phyloP scores from a whole-genome alignment of 2,113 vertebrate species.

The human (Homo sapiens) region DNA sequence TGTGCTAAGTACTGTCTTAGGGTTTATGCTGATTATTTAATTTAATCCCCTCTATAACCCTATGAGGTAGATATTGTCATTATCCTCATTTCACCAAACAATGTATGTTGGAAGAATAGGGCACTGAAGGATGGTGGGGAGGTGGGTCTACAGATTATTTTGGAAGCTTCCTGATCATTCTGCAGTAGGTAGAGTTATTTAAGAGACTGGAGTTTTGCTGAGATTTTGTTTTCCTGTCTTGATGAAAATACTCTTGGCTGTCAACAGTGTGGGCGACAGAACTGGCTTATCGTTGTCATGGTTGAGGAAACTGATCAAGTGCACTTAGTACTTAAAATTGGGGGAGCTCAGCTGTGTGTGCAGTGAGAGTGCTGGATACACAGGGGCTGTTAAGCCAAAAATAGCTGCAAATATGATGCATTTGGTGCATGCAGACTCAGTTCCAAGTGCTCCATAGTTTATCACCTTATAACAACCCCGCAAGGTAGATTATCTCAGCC shows the following conservation, averaged over 20 bases:
- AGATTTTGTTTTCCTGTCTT: background rate
- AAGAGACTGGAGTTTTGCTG: background rate
- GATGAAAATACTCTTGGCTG: background rate
- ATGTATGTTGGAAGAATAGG: background rate
- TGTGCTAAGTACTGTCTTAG: background rate
- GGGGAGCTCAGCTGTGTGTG: background rate
- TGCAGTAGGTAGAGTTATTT: background rate
- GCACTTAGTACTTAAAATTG: background rate
- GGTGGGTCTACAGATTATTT: background rate
- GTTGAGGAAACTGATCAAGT: background rate
- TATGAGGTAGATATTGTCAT: background rate
- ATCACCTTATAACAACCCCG: background rate
- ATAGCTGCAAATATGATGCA: background rate
- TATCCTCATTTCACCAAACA: background rate
- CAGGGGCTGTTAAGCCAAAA: background rate
- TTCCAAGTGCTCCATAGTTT: background rate
- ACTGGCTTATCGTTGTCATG: background rate
- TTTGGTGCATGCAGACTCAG: too few species aligned
- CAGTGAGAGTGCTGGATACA: background rate
- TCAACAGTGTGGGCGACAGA: background rate
- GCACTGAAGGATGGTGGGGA: background rate
- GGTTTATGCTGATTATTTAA: background rate
- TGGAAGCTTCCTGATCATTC: background rate
- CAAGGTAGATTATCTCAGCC: background rate
- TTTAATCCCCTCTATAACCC: background rate